Conservation (phyloP, 2,113 vertebrate genomes). For the Cinclus mexicanus region DNA sequence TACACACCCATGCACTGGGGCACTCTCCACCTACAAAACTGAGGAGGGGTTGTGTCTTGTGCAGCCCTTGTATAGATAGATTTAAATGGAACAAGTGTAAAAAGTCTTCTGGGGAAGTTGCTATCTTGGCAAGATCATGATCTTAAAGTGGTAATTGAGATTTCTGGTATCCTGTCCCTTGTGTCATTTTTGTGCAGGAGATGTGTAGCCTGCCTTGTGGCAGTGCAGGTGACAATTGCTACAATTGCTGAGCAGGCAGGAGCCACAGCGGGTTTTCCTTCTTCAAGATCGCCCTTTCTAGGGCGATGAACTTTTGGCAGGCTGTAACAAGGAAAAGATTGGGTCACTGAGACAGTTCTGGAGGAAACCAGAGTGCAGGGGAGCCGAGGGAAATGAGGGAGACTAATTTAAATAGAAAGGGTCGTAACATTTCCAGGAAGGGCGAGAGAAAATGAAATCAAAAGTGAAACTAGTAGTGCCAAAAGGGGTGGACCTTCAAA, state of each 20-base stretch:
- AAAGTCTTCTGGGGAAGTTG: neutral
- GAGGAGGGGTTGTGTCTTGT: neutral
- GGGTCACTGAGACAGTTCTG: neutral
- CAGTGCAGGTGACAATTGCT: neutral
- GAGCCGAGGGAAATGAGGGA: neutral
- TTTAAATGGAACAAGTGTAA: neutral
- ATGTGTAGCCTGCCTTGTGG: neutral
- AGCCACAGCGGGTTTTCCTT: neutral
- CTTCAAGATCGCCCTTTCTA: neutral
- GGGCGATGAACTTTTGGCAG: neutral
- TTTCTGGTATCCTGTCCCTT: neutral
- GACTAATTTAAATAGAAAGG: neutral
- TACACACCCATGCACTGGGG: neutral
- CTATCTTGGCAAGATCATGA: neutral
- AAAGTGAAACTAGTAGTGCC: neutral
- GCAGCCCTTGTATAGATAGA: neutral
- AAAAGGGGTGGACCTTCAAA: neutral
- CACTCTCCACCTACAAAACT: neutral
- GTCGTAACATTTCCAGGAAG: neutral
- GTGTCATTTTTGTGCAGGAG: neutral
- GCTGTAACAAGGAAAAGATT: neutral
- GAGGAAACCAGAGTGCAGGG: neutral
- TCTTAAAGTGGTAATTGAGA: neutral
- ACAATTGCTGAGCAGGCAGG: neutral
- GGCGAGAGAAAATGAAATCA: neutral